Percentiles rank a stretch among this genome's conserved stretches.
Conservation (phyloP, 2,113 vertebrate species). For the Seriola quinqueradiata region DNA sequence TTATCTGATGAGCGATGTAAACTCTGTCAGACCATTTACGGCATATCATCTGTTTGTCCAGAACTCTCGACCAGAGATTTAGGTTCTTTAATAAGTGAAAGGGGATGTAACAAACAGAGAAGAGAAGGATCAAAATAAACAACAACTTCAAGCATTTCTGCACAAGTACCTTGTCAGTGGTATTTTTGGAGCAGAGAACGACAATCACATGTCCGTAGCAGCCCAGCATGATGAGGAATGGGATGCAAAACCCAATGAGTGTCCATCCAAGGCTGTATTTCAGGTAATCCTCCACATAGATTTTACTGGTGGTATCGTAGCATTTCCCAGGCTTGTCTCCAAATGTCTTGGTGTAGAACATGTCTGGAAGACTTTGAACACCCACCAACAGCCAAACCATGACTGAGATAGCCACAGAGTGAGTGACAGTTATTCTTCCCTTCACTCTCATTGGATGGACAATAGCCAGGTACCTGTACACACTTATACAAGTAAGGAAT, state of each 20-base stretch:
- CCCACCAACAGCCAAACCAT: constrained; percentile 83
- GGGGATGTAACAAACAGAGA: constrained; percentile 87
- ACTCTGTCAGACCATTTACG: constrained; percentile 59
- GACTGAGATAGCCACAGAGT: constrained; percentile 47
- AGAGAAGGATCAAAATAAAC: constrained; percentile 84
- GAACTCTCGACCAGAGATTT: constrained; percentile 81
- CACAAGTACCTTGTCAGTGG: constrained; percentile 71
- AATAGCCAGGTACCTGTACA: constrained; percentile 87
- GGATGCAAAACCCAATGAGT: constrained; percentile 81
- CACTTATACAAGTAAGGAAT: constrained; percentile 88
- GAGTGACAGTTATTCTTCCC: constrained; percentile 72
- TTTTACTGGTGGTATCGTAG: constrained; percentile 65
- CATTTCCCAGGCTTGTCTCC: fast-evolving
- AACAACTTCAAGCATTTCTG: constrained; percentile 81
- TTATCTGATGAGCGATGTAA: constrained; percentile 84
- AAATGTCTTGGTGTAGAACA: constrained; percentile 77
- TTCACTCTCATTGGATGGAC: constrained; percentile 82
- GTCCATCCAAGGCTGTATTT: constrained; percentile 81
- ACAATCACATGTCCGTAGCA: constrained; percentile 86
- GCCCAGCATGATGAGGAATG: constrained; percentile 82
- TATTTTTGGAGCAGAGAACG: constrained; percentile 73
- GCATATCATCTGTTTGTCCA: constrained; percentile 59
- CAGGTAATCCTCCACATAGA: constrained; percentile 65
- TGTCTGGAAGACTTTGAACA: constrained; percentile 78
- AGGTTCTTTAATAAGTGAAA: constrained; percentile 87